These are phyloP conservation scores for Akabosia matsudoensis DNA, from an alignment of 1,140 invertebrate species.

Conservation along the genomic window DNA sequence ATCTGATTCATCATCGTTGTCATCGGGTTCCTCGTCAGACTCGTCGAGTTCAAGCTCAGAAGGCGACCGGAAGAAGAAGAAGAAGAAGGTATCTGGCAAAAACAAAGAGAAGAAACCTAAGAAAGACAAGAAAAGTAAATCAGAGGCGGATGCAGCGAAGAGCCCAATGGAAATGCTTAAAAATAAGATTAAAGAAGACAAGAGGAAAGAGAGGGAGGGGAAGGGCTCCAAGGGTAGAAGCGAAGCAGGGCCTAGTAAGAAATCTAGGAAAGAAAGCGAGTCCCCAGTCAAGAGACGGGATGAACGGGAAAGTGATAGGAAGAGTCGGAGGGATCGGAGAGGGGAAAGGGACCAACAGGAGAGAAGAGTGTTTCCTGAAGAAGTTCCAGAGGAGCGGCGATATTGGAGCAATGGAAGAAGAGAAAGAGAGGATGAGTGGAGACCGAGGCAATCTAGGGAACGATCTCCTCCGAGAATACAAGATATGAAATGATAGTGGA, in stretches of 20 bases:
- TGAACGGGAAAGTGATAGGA: slow-evolving; percentile 23
- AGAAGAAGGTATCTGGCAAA: slow-evolving; percentile 37
- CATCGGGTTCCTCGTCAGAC: slow-evolving; percentile 32
- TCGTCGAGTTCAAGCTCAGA: background rate
- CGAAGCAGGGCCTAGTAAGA: slow-evolving; percentile 48
- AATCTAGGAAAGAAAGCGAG: slow-evolving; percentile 49
- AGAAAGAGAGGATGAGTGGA: too few relatives aligned
- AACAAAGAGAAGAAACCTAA: slow-evolving; percentile 37
- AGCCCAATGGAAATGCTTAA: too few relatives aligned
- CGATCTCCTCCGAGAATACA: too few relatives aligned
- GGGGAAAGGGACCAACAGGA: background rate
- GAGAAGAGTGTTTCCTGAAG: slow-evolving; percentile 5
- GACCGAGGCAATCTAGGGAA: too few relatives aligned
- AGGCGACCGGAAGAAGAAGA: slow-evolving; percentile 37
- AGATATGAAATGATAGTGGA: too few relatives aligned
- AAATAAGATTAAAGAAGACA: too few relatives aligned
- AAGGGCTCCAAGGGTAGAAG: slow-evolving; percentile 31
- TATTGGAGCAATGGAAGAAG: slow-evolving; percentile 46
- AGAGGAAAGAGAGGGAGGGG: too few relatives aligned
- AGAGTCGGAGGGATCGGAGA: too few relatives aligned
- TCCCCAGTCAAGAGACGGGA: slow-evolving; percentile 41
- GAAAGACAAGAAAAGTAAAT: slow-evolving; percentile 46
- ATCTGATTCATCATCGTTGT: slow-evolving; percentile 42
- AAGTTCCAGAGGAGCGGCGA: background rate
- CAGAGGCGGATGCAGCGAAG: slow-evolving; percentile 7